These are phyloP conservation scores for Callaeas wilsoni DNA, from an alignment of 2,113 vertebrate species.

Conservation along the genomic window DNA sequence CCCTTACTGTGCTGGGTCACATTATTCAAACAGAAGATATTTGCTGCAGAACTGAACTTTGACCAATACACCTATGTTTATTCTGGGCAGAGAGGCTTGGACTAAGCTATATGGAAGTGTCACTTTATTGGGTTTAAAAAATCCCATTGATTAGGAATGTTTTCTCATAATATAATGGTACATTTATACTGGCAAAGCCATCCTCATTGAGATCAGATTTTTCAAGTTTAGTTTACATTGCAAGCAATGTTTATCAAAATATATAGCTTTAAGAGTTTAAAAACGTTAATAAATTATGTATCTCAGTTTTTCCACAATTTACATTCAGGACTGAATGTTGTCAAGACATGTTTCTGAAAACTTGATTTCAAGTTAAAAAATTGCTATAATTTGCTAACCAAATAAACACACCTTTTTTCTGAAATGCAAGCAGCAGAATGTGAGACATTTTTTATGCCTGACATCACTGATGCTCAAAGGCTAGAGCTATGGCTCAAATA, in stretches of 20 bases:
- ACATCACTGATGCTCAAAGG: not conserved
- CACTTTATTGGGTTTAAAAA: not conserved
- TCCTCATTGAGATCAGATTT: not conserved
- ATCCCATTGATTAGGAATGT: fast-evolving
- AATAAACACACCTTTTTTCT: not conserved
- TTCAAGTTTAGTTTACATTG: not conserved
- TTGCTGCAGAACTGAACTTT: not conserved
- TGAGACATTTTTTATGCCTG: not conserved
- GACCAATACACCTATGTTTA: not conserved
- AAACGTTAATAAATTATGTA: not conserved
- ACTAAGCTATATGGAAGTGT: not conserved
- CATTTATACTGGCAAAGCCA: not conserved
- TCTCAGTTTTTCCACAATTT: not conserved
- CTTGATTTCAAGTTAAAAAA: not conserved
- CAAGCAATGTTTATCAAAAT: not conserved
- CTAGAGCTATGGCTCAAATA: not conserved
- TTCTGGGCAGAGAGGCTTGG: not conserved
- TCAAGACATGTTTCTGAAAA: not conserved
- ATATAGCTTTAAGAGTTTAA: not conserved
- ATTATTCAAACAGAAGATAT: not conserved
- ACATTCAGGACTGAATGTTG: not conserved
- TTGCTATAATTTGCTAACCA: not conserved
- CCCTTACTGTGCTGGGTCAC: not conserved
- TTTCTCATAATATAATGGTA: not conserved
- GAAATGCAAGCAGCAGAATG: not conserved